Evolutionary conservation across 1,140 invertebrate species (phyloP).

Genomic region (Lasaia peninsularis): DNA sequence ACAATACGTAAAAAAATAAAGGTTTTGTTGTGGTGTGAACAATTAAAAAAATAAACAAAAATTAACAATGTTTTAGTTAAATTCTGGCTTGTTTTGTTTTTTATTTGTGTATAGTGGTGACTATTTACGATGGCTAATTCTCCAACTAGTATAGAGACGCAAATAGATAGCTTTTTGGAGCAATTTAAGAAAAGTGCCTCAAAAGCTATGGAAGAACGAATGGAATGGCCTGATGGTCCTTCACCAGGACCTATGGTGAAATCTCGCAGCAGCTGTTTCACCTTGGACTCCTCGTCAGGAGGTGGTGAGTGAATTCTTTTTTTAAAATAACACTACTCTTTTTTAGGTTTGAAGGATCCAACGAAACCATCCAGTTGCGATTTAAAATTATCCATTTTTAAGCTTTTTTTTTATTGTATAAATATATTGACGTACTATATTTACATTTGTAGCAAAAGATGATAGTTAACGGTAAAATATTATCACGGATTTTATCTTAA

Average conservation of each 20-base stretch:
- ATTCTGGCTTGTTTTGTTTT: conserved; percentile 60
- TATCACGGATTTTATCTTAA: too few relatives aligned
- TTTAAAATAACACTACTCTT: not conserved
- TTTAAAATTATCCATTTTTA: too few relatives aligned
- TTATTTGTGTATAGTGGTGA: conserved; percentile 58
- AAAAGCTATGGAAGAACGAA: conserved; percentile 82
- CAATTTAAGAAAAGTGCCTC: conserved; percentile 87
- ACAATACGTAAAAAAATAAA: conserved; percentile 29
- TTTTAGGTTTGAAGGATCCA: too few relatives aligned
- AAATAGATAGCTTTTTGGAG: conserved; percentile 89
- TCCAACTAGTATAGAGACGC: conserved; percentile 85
- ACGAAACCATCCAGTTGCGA: too few relatives aligned
- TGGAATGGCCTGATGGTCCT: conserved; percentile 68
- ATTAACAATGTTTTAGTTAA: conserved; percentile 44
- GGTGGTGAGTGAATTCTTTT: conserved; percentile 52
- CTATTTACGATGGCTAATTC: conserved; percentile 80
- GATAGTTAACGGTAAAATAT: too few relatives aligned
- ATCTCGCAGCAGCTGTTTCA: conserved; percentile 73
- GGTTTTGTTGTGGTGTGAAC: conserved; percentile 16
- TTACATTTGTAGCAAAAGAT: too few relatives aligned
- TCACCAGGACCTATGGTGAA: conserved; percentile 58
- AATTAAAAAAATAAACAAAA: conserved; percentile 11
- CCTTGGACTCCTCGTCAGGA: conserved; percentile 57
- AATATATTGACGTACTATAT: too few relatives aligned
- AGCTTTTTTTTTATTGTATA: too few relatives aligned